Conservation (phyloP, 1,140 invertebrate species). For the Carcinoscorpius rotundicauda region DNA sequence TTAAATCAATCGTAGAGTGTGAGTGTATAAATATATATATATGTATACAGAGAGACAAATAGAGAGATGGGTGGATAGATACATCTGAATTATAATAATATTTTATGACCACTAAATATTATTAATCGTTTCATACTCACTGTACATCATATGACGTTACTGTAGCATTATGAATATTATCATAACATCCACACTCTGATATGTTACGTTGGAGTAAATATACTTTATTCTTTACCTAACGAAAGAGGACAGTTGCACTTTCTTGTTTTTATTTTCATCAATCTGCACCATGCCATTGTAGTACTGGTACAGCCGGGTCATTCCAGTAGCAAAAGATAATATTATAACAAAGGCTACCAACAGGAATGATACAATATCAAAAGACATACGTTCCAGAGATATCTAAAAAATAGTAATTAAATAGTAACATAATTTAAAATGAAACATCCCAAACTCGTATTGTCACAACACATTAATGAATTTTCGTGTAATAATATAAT, state of each 20-base stretch:
- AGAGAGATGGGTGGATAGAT: no score
- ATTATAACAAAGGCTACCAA: conserved; percentile 6
- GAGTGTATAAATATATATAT: neutral
- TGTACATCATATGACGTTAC: no score
- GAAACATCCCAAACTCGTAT: no score
- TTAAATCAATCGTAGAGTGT: neutral
- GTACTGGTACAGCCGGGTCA: conserved; percentile 12
- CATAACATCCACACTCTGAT: no score
- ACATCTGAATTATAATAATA: no score
- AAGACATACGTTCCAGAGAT: conserved; percentile 10
- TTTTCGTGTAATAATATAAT: no score
- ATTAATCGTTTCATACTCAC: no score
- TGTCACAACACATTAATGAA: no score
- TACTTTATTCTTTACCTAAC: conserved; percentile 1
- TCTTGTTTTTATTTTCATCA: neutral
- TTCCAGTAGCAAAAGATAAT: conserved; percentile 1
- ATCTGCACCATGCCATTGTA: conserved; percentile 12
- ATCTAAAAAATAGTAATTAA: conserved; percentile 5
- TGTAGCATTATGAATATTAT: no score
- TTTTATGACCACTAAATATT: no score
- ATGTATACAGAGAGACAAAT: neutral
- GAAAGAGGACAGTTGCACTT: conserved; percentile 2
- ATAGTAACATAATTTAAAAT: no score
- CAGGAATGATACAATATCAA: conserved; percentile 11
- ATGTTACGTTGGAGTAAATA: no score